phyloP scores from a whole-genome alignment of 2,797 vertebrate genomes.

The Sebastes variabilis region DNA sequence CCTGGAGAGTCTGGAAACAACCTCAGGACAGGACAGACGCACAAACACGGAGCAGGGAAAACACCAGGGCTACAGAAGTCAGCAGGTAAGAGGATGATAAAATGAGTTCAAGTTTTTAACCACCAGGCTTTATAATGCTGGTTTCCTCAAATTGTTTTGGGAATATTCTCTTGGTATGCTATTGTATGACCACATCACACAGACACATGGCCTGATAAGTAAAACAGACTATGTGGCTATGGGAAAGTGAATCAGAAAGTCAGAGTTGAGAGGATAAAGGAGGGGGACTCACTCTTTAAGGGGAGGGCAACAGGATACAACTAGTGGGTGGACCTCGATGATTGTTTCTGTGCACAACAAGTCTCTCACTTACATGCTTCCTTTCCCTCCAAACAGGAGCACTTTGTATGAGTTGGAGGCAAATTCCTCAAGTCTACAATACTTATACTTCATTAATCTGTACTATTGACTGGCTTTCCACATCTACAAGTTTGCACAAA shows the following conservation, averaged over 20 bases:
- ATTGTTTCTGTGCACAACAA: slow-evolving; percentile 61
- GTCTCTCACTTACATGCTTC: slow-evolving; percentile 41
- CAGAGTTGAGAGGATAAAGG: slow-evolving; percentile 11
- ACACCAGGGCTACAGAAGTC: not conserved
- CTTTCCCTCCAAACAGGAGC: slow-evolving; percentile 70
- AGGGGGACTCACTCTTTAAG: slow-evolving; percentile 30
- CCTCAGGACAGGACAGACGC: slow-evolving; percentile 39
- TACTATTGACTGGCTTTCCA: slow-evolving; percentile 2
- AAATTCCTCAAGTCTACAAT: not conserved
- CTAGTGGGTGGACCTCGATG: slow-evolving; percentile 73
- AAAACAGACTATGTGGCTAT: slow-evolving; percentile 71
- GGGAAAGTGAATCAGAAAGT: slow-evolving; percentile 17
- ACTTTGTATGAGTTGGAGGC: slow-evolving; percentile 61
- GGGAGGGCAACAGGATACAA: slow-evolving; percentile 77
- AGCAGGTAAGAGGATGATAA: slow-evolving; percentile 49
- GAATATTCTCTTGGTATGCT: slow-evolving; percentile 35
- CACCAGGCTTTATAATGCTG: not conserved
- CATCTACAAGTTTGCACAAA: slow-evolving; percentile 8
- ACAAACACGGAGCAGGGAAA: not conserved
- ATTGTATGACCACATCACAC: slow-evolving; percentile 28
- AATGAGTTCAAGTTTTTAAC: not conserved
- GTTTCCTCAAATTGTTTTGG: not conserved
- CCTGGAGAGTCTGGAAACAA: slow-evolving; percentile 49
- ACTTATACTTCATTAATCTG: slow-evolving; percentile 4
- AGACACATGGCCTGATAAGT: slow-evolving; percentile 54